phyloP scores from a whole-genome alignment of 2,797 vertebrate genomes.

The Lagocephalus sceleratus region DNA sequence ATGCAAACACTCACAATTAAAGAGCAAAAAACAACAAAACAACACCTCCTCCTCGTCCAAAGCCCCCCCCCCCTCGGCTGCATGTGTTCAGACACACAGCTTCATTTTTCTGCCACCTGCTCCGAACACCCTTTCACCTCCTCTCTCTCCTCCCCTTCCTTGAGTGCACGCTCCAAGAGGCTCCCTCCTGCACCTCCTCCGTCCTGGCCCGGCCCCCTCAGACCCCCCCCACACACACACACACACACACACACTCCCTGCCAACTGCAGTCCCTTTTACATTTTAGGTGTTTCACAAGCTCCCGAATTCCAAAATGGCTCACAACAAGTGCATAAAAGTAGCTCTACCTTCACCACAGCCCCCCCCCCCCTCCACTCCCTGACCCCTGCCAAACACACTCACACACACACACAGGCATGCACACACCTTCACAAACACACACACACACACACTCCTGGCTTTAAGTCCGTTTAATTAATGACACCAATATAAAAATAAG shows the following conservation, averaged over 20 bases:
- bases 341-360: slow-evolving; percentile 55
- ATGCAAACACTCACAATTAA: neutral
- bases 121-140: slow-evolving; percentile 46
- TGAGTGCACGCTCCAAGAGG: slow-evolving; percentile 11
- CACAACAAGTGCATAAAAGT: slow-evolving; percentile 74
- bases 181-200: slow-evolving; percentile 23
- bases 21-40: neutral
- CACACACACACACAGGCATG: slow-evolving; percentile 4
- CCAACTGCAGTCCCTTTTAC: slow-evolving; percentile 67
- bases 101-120: slow-evolving; percentile 60
- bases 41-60: slow-evolving; percentile 16
- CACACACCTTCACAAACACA: slow-evolving; percentile 4
- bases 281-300: slow-evolving; percentile 67
- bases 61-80: slow-evolving; percentile 21
- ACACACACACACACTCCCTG: no score
- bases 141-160: slow-evolving; percentile 38
- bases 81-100: slow-evolving; percentile 35
- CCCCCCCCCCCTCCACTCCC: slow-evolving; percentile 16
- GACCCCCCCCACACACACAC: slow-evolving; percentile 43
- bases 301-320: slow-evolving; percentile 45
- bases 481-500: no score
- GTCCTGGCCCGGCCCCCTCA: slow-evolving; percentile 29
- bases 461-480: no score
- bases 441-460: neutral
- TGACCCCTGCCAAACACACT: slow-evolving; percentile 8